phyloP scores from a whole-genome alignment of 2,797 vertebrate genomes.

The Paratrypauchen microcephalus region DNA sequence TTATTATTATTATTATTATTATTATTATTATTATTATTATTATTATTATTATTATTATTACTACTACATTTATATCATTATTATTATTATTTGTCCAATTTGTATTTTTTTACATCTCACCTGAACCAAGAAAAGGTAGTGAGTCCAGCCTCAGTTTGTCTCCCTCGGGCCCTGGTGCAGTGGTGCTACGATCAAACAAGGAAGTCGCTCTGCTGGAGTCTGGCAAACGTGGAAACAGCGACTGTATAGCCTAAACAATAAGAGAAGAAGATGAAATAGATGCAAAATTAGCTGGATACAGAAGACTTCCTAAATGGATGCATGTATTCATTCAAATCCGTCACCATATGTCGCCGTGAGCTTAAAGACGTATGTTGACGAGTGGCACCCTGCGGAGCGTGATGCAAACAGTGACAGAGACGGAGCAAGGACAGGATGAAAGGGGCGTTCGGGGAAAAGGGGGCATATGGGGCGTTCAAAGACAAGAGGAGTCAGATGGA shows the following conservation, averaged over 20 bases:
- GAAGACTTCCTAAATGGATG: conserved; percentile 15
- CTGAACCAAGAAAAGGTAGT: conserved; percentile 87
- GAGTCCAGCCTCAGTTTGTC: conserved; percentile 88
- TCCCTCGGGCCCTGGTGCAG: conserved; percentile 77
- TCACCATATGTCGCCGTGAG: conserved; percentile 3
- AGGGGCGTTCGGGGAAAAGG: conserved; percentile 52
- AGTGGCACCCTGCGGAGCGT: conserved; percentile 48
- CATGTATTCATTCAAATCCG: conserved; percentile 21
- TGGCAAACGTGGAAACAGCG: conserved; percentile 87
- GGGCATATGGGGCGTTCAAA: conserved; percentile 56
- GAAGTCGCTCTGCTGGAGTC: conserved; percentile 78
- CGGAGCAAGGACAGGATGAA: conserved; percentile 73
- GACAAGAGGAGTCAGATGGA: conserved; percentile 69
- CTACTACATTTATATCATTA: neutral
- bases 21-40: too few species aligned
- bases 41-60: neutral
- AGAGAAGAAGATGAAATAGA: conserved; percentile 17
- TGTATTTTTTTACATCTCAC: conserved; percentile 65
- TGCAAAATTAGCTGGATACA: conserved; percentile 15
- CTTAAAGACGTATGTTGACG: conserved; percentile 49
- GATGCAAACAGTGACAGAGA: conserved; percentile 66
- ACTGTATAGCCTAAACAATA: conserved; percentile 83
- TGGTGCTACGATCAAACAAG: conserved; percentile 79
- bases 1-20: neutral
- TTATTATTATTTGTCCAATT: too few species aligned